phyloP scores from a whole-genome alignment of 2,888 invertebrate species.

The Gari tellinella region DNA sequence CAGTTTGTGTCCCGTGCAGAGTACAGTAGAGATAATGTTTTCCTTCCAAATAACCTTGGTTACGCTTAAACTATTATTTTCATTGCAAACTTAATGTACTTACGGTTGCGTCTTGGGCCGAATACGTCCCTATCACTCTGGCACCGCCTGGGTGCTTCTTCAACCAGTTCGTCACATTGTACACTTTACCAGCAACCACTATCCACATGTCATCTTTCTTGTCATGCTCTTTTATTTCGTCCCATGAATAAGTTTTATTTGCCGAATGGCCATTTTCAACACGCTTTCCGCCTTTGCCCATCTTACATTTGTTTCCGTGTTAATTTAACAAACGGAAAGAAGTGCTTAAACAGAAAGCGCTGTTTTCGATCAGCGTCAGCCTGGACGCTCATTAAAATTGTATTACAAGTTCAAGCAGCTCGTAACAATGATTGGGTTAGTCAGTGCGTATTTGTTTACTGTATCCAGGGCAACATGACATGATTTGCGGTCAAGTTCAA shows the following conservation, averaged over 20 bases:
- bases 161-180: conserved; percentile 77
- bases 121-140: conserved; percentile 75
- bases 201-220: conserved; percentile 77
- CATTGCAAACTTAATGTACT: conserved; percentile 17
- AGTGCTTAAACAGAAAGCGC: too few relatives aligned
- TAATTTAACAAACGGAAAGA: too few relatives aligned
- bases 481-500: too few relatives aligned
- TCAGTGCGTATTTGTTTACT: conserved; percentile 14
- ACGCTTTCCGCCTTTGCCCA: conserved; percentile 59
- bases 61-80: too few relatives aligned
- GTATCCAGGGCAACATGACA: conserved; percentile 8
- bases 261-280: conserved; percentile 14
- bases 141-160: conserved; percentile 81
- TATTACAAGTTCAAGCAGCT: conserved; percentile 12
- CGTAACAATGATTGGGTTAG: neutral
- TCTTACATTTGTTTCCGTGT: conserved; percentile 11
- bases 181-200: conserved; percentile 77
- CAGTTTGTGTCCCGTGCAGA: too few relatives aligned
- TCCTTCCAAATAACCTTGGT: too few relatives aligned
- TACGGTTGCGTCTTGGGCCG: conserved; percentile 82
- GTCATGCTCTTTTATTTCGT: conserved; percentile 76
- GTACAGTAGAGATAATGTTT: too few relatives aligned
- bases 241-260: conserved; percentile 65
- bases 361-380: neutral
- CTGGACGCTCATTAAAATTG: conserved; percentile 16